Conservation (phyloP, 2,797 vertebrate species). For the Anabas testudineus region DNA sequence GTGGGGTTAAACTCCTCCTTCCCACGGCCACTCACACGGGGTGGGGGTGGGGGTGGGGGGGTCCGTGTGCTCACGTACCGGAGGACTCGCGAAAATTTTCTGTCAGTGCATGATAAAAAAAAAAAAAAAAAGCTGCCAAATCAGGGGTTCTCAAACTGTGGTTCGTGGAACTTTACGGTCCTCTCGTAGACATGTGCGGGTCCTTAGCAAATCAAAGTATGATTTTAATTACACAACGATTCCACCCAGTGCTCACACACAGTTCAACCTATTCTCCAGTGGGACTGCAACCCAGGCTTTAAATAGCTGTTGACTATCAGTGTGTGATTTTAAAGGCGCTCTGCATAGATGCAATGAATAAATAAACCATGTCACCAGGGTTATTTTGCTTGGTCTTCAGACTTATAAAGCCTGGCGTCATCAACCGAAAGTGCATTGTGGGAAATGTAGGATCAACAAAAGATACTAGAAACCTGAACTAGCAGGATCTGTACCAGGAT, state of each 20-base stretch:
- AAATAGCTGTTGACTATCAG: background rate
- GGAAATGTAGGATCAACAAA: conserved; percentile 5
- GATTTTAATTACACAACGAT: background rate
- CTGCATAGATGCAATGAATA: background rate
- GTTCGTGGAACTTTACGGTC: conserved; percentile 14
- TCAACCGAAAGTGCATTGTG: background rate
- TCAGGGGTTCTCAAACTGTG: conserved; percentile 4
- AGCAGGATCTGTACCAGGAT: no score
- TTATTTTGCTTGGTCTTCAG: background rate
- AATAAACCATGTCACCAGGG: background rate
- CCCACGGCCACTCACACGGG: conserved; percentile 43
- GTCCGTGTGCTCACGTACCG: conserved; percentile 3
- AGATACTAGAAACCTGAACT: no score
- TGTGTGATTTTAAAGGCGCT: background rate
- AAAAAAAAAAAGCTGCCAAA: background rate
- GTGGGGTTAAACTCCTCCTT: conserved; percentile 82
- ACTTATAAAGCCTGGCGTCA: background rate
- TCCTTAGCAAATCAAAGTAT: background rate
- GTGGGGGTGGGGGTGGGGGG: conserved; percentile 17
- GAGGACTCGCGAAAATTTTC: no score
- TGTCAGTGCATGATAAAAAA: background rate
- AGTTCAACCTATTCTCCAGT: background rate
- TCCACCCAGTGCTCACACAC: background rate
- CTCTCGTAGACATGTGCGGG: background rate
- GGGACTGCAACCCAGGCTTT: no score